Evolutionary conservation across 1,140 invertebrate species (phyloP), one percentile per base, ranked within the genome.

Genomic region (Scaptomyza hsui): DNA sequence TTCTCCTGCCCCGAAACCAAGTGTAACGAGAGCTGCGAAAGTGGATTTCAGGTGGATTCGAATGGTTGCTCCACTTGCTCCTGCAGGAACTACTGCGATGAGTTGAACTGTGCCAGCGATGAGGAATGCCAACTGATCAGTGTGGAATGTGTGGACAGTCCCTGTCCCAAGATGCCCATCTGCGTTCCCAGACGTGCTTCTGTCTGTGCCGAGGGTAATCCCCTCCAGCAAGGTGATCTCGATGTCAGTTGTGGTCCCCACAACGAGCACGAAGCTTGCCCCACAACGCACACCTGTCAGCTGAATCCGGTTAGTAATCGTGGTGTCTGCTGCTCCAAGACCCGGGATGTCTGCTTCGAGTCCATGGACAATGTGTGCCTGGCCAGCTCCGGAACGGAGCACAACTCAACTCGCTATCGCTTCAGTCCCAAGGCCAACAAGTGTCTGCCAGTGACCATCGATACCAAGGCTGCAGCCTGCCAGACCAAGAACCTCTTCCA

Each of bases 401-500:
- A 62, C 1, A 95, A 94, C 72, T 80, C 91, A 1, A 95, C 94
- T 0, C 92, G 95, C 18, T 97, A 95, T 93, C 94, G 94, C 78
- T 98, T 97, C 92, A 96, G 97, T 91, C 93, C 95, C 3, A 94
- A 94, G 71, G 93, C 93, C 13, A 97, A 97, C 78, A 93, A 93
- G 65, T 97, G 96, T 90, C 94, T 97, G 70, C 92, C 94, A 13
- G 94, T 96, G 75, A 91, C 91, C 0, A 96, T 95, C 78, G 93
- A 93, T 64, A 41, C 61, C 0, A 59, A 78, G 4, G 70, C 72
- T 9, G 95, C 95, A 24, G 96, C 95, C 70, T 95, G 95, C 37
- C 95, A 96, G 44, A 98, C 97, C 81, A 95, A 97, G 80, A 99
- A 98, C 91, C 96, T 97, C 77, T 99, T 98, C 93, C 94, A 96